Evolutionary conservation across 2,888 invertebrate genomes (phyloP).

Genomic region (Trachelus troglodyta): DNA sequence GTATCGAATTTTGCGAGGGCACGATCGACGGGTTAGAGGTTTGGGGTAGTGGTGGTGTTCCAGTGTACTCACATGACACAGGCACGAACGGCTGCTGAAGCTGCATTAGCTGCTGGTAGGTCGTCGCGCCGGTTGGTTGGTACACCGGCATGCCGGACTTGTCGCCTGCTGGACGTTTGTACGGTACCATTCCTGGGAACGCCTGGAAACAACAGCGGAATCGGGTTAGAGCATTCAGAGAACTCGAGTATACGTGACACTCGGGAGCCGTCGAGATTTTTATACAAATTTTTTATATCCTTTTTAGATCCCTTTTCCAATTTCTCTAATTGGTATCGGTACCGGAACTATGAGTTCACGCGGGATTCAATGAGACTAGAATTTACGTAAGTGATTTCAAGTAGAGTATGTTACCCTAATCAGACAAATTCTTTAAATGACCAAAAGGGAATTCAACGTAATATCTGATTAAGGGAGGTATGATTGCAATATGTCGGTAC

Average conservation of each 20-base stretch:
- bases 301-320: no score
- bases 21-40: constrained; percentile 66
- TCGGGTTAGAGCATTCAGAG: neutral
- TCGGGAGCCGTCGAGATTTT: no score
- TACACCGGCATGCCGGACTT: constrained; percentile 97
- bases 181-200: constrained; percentile 95
- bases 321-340: neutral
- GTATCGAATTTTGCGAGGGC: constrained; percentile 52
- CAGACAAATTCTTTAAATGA: no score
- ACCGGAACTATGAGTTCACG: no score
- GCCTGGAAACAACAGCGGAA: constrained; percentile 72
- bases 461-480: no score
- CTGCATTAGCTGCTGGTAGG: constrained; percentile 96
- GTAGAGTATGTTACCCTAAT: no score
- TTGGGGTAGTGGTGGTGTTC: constrained; percentile 73
- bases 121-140: constrained; percentile 87
- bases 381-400: no score
- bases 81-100: constrained; percentile 96
- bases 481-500: no score
- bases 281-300: no score
- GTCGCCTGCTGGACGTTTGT: constrained; percentile 95
- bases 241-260: no score
- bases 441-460: no score
- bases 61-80: constrained; percentile 98
- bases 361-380: no score